Conservation (phyloP, 2,888 invertebrate genomes). For the Tigriopus californicus region DNA sequence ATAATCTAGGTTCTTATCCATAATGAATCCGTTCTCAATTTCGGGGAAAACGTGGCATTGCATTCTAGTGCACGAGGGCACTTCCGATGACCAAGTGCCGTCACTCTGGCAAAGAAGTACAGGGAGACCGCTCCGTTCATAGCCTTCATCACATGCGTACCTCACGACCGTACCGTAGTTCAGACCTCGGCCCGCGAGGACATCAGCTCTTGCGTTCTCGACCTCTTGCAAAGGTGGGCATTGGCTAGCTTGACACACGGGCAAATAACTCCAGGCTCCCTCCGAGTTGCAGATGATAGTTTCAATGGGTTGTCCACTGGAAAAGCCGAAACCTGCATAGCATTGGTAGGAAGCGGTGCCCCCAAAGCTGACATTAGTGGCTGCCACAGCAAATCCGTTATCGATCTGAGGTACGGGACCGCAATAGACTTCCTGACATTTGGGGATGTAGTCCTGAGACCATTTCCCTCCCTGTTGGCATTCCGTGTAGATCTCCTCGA, state of each 20-base stretch:
- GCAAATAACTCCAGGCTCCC: slow-evolving; percentile 79
- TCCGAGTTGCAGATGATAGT: slow-evolving; percentile 71
- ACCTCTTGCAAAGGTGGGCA: slow-evolving; percentile 71
- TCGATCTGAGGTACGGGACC: slow-evolving; percentile 95
- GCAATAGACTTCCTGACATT: slow-evolving; percentile 86
- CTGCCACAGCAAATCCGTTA: slow-evolving; percentile 87
- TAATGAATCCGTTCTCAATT: slow-evolving; percentile 68
- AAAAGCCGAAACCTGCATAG: slow-evolving; percentile 85
- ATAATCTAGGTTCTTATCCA: slow-evolving; percentile 53
- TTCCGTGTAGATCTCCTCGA: slow-evolving; percentile 58
- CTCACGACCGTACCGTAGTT: slow-evolving; percentile 84
- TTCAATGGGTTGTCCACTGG: slow-evolving; percentile 66
- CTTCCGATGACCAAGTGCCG: slow-evolving; percentile 82
- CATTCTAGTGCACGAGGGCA: slow-evolving; percentile 58
- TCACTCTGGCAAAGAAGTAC: slow-evolving; percentile 85
- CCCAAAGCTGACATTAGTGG: slow-evolving; percentile 81
- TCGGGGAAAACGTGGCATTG: slow-evolving; percentile 52
- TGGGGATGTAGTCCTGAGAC: slow-evolving; percentile 76
- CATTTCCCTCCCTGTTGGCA: slow-evolving; percentile 77
- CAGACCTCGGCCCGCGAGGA: slow-evolving; percentile 70
- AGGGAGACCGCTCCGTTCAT: slow-evolving; percentile 66
- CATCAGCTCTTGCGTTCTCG: slow-evolving; percentile 62
- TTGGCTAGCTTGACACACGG: slow-evolving; percentile 80
- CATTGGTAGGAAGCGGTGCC: slow-evolving; percentile 89
- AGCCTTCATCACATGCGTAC: slow-evolving; percentile 68